Percentiles rank a stretch among this genome's conserved stretches.
Conservation (phyloP, 1,140 invertebrate species). For the Drosophila suzukii region DNA sequence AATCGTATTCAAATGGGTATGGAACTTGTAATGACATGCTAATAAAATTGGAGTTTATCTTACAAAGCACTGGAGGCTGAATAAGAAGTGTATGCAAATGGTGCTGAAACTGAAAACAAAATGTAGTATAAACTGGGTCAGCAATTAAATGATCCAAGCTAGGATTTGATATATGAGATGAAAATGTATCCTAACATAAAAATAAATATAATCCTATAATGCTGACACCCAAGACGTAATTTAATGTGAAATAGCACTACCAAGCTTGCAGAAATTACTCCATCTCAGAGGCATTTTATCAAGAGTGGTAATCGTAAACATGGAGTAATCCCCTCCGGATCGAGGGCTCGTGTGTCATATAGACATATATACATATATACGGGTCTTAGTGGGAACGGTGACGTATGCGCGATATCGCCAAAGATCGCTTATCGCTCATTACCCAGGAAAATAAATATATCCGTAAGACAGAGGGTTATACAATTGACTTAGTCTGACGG, state of each 20-base stretch:
- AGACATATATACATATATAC: neutral
- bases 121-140: conserved; percentile 2
- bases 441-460: neutral
- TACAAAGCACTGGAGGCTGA: neutral
- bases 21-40: conserved; percentile 1
- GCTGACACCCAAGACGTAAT: neutral
- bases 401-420: conserved; percentile 28
- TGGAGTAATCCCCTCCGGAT: conserved; percentile 18
- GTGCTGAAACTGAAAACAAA: neutral
- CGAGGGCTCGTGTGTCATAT: conserved; percentile 16
- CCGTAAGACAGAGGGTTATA: conserved; percentile 5
- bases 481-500: conserved; percentile 12
- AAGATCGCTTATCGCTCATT: conserved; percentile 5
- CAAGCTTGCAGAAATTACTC: neutral
- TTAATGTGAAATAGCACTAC: neutral
- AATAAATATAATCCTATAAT: too few relatives aligned
- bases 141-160: neutral
- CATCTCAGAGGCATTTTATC: conserved; percentile 15
- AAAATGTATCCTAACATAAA: too few relatives aligned
- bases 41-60: conserved; percentile 3
- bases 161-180: neutral
- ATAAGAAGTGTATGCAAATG: conserved; percentile 6
- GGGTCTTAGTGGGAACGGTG: conserved; percentile 25
- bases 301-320: conserved; percentile 7
- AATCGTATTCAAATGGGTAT: neutral